phyloP scores from a whole-genome alignment of 2,797 vertebrate genomes.

The Phrynocephalus guinanensis region DNA sequence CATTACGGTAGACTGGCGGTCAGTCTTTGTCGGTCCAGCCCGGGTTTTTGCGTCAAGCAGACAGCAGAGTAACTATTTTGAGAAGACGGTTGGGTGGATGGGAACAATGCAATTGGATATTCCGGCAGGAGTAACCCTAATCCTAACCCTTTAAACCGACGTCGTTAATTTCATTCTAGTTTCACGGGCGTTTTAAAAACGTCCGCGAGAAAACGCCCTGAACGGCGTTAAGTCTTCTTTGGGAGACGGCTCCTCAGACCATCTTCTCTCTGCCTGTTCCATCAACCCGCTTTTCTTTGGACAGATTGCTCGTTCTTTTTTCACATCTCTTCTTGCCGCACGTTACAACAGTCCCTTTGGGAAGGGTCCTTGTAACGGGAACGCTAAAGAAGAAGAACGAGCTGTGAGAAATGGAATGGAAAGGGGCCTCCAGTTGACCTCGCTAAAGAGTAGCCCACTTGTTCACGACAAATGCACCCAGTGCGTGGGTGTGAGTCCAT shows the following conservation, averaged over 20 bases:
- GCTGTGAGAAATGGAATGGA: background rate
- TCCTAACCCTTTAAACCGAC: too few species aligned
- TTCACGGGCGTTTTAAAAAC: background rate
- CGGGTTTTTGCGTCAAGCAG: too few species aligned
- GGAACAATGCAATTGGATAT: too few species aligned
- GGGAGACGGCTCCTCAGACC: too few species aligned
- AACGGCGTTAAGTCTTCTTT: too few species aligned
- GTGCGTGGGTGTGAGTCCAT: too few species aligned
- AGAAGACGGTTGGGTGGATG: too few species aligned
- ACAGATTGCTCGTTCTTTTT: too few species aligned
- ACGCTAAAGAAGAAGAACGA: background rate
- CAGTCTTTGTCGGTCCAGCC: background rate
- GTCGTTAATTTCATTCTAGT: background rate
- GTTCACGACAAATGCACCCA: background rate
- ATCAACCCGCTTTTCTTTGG: background rate
- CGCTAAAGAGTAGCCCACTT: background rate
- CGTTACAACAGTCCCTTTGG: too few species aligned
- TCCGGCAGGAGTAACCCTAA: background rate
- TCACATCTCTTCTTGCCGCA: background rate
- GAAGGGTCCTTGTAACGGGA: background rate
- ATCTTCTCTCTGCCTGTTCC: background rate
- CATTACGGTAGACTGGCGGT: too few species aligned
- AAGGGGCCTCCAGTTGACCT: background rate
- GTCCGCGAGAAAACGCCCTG: background rate
- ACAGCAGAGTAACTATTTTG: background rate